These are phyloP conservation scores for Streptopelia turtur DNA, from an alignment of 2,797 vertebrate genomes.

Conservation along the genomic window DNA sequence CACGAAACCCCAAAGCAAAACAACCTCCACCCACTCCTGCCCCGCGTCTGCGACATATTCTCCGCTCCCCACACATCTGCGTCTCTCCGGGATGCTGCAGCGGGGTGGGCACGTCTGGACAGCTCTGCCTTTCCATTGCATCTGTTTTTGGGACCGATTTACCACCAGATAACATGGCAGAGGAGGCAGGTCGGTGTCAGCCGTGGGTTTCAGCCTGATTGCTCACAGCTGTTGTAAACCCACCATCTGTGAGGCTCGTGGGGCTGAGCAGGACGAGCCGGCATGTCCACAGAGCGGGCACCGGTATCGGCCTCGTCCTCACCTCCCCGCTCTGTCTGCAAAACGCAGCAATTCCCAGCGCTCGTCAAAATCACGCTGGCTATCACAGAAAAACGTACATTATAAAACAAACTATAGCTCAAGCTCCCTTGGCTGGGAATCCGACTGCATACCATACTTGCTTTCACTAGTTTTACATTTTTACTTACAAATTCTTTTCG, in stretches of 20 bases:
- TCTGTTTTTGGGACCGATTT: neutral
- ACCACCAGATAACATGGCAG: neutral
- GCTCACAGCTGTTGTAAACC: neutral
- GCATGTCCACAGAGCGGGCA: neutral
- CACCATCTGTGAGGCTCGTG: neutral
- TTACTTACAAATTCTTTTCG: neutral
- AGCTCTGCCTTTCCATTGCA: conserved; percentile 22
- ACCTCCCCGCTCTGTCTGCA: neutral
- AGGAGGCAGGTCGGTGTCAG: neutral
- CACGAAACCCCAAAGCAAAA: conserved; percentile 62
- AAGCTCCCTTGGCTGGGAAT: neutral
- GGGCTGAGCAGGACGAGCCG: fast-evolving
- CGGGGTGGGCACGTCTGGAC: neutral
- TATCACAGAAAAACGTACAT: neutral
- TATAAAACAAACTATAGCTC: neutral
- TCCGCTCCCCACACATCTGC: conserved; percentile 47
- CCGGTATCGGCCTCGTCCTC: neutral
- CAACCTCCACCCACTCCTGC: conserved; percentile 57
- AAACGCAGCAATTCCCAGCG: fast-evolving
- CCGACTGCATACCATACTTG: neutral
- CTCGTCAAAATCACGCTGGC: neutral
- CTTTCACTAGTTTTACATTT: neutral
- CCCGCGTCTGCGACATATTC: neutral
- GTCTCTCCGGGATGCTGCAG: neutral
- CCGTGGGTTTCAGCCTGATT: neutral